These are phyloP conservation scores for Elysia crispata DNA, from an alignment of 2,888 invertebrate genomes.

Conservation along the genomic window DNA sequence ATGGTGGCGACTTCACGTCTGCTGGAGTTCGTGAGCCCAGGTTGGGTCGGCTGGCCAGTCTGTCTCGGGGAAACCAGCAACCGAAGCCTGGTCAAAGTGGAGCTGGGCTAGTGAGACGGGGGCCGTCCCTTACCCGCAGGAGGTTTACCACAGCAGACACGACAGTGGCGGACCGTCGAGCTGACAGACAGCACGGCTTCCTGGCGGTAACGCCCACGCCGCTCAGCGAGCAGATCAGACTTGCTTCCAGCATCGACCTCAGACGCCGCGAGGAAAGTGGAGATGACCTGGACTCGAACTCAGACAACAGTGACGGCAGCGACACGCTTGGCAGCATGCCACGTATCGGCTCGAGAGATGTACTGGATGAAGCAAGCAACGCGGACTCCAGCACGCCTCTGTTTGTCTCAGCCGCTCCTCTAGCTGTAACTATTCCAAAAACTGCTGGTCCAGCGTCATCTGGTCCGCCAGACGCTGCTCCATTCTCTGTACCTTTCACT, in stretches of 20 bases:
- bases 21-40: too few species aligned
- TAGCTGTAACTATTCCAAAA: constrained; percentile 53
- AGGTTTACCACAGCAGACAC: background rate
- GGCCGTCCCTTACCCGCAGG: constrained; percentile 41
- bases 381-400: too few species aligned
- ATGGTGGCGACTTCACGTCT: too few species aligned
- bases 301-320: constrained; percentile 52
- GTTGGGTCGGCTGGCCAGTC: too few species aligned
- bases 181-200: too few species aligned
- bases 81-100: too few species aligned
- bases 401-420: constrained; percentile 59
- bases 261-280: constrained; percentile 17
- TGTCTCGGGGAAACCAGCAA: too few species aligned
- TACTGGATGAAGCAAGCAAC: too few species aligned
- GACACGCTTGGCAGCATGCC: constrained; percentile 53
- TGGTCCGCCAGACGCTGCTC: constrained; percentile 39
- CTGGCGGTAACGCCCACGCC: too few species aligned
- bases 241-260: constrained; percentile 17
- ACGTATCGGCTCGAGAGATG: too few species aligned
- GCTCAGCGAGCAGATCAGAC: constrained; percentile 6
- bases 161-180: too few species aligned
- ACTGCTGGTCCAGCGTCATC: constrained; percentile 42
- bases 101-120: constrained; percentile 4
- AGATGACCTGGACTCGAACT: constrained; percentile 49
- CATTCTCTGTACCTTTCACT: constrained; percentile 33